Evolutionary conservation across 2,797 vertebrate species (phyloP).

Genomic region (Cynodonichthys magdalenae): DNA sequence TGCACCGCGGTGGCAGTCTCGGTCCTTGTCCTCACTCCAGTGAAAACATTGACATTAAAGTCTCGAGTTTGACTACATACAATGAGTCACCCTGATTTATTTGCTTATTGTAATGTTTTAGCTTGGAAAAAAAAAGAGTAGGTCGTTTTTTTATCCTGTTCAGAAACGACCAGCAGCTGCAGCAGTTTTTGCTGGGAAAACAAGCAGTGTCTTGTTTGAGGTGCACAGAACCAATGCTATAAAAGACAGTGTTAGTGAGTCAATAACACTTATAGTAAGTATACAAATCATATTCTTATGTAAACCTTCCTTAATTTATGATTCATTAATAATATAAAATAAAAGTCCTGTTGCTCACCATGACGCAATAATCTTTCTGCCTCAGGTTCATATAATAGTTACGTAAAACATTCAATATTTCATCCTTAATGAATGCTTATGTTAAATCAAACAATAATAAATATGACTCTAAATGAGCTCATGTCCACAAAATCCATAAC

Average conservation of each 20-base stretch:
- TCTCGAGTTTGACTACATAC: constrained; percentile 39
- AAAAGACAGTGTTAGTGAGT: constrained; percentile 17
- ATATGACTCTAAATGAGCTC: background rate
- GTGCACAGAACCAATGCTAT: constrained; percentile 12
- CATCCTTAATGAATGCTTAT: background rate
- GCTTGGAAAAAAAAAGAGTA: constrained; percentile 23
- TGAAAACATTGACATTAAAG: constrained; percentile 69
- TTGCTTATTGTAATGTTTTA: constrained; percentile 59
- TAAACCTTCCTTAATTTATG: background rate
- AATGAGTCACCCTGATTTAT: constrained; percentile 56
- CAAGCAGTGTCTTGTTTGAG: constrained; percentile 34
- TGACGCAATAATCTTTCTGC: background rate
- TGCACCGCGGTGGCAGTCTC: constrained; percentile 34
- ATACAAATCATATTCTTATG: background rate
- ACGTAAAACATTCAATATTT: background rate
- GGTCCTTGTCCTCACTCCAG: constrained; percentile 40
- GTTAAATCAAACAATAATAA: background rate
- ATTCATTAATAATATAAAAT: background rate
- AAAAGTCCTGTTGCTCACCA: background rate
- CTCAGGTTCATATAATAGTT: background rate
- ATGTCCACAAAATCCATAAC: too few relatives aligned
- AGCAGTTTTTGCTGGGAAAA: constrained; percentile 20
- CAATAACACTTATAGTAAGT: constrained; percentile 1
- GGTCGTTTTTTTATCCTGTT: constrained; percentile 44
- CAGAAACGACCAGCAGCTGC: constrained; percentile 46